Percentiles rank a stretch among this genome's conserved stretches.
Evolutionary conservation across 2,797 vertebrate genomes (phyloP).

Genomic region (Salmo trutta): DNA sequence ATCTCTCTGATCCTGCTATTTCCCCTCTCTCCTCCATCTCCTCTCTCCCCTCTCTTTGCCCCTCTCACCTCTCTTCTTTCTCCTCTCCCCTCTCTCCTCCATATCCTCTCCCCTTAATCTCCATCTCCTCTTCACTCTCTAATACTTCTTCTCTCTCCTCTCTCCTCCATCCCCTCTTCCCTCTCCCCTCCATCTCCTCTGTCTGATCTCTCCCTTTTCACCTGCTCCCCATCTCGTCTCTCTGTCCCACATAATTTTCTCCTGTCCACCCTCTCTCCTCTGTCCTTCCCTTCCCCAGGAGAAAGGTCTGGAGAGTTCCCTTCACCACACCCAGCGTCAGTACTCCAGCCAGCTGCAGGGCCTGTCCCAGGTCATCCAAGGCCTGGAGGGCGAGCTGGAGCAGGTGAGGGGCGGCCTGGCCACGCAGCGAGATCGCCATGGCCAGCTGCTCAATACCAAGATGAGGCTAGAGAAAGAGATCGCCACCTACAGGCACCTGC

Average conservation of each 20-base stretch:
- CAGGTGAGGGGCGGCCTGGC: slow-evolving; percentile 84
- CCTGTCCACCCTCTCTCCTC: not conserved
- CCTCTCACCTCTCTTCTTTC: too few species aligned
- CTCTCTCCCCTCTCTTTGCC: not conserved
- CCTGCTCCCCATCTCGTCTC: not conserved
- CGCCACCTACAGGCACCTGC: slow-evolving; percentile 84
- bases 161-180: too few species aligned
- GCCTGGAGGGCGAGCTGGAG: slow-evolving; percentile 86
- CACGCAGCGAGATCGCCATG: slow-evolving; percentile 86
- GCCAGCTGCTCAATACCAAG: slow-evolving; percentile 90
- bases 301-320: slow-evolving; percentile 85
- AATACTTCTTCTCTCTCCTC: too few species aligned
- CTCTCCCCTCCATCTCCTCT: not conserved
- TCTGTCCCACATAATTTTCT: not conserved
- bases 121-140: too few species aligned
- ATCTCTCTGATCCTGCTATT: too few species aligned
- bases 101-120: too few species aligned
- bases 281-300: slow-evolving; percentile 72
- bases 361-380: slow-evolving; percentile 82
- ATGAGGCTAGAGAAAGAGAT: slow-evolving; percentile 95
- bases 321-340: slow-evolving; percentile 83
- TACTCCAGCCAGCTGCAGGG: slow-evolving; percentile 87
- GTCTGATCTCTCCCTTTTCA: not conserved
- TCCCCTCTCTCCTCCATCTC: too few species aligned
- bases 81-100: too few species aligned